Conservation (phyloP, 2,888 invertebrate species). For the Sarcophaga variegata region DNA sequence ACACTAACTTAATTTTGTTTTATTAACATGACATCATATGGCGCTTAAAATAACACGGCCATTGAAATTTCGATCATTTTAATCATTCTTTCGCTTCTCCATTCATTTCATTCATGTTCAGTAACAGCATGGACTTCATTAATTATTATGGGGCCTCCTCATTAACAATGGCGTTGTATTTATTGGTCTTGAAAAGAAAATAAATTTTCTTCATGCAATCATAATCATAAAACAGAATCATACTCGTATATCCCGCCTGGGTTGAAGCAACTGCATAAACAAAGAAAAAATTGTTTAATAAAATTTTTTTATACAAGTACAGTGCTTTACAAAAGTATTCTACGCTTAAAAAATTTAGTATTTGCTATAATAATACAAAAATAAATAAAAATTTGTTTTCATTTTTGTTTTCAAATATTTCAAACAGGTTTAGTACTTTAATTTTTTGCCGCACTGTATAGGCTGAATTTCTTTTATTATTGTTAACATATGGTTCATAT, state of each 20-base stretch:
- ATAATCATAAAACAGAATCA: too few species aligned
- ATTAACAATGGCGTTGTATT: conserved; percentile 57
- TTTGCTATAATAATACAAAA: too few species aligned
- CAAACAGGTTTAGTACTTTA: not conserved
- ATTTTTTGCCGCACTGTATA: conserved; percentile 38
- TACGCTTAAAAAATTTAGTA: too few species aligned
- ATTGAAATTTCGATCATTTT: too few species aligned
- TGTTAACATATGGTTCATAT: not conserved
- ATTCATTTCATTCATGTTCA: not conserved
- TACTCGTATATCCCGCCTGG: too few species aligned
- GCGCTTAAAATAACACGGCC: too few species aligned
- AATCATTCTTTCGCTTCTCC: too few species aligned
- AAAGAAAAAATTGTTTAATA: not conserved
- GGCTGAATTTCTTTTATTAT: not conserved
- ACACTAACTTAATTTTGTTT: too few species aligned
- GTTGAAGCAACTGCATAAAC: too few species aligned
- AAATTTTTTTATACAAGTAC: conserved; percentile 11
- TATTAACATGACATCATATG: too few species aligned
- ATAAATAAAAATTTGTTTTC: too few species aligned
- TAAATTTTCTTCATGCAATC: not conserved
- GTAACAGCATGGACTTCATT: conserved; percentile 63
- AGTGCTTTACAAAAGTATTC: conserved; percentile 11
- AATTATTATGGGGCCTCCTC: conserved; percentile 59
- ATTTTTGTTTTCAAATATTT: too few species aligned
- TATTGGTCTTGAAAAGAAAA: conserved; percentile 23